Percentiles rank a stretch among this genome's conserved stretches.
Conservation (phyloP, 2,888 invertebrate species). For the Ischnus inquisitorius region DNA sequence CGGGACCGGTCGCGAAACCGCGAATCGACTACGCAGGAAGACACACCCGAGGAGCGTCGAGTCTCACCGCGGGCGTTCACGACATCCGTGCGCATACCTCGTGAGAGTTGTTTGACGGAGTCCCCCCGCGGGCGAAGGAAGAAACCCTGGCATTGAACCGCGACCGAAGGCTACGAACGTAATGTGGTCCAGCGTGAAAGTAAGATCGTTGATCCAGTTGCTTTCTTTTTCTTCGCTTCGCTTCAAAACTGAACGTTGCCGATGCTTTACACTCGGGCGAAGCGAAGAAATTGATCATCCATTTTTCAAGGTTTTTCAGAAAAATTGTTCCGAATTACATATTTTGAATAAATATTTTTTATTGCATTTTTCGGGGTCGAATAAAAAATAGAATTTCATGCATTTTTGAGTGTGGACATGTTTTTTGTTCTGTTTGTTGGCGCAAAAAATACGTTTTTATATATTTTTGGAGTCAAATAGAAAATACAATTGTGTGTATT, state of each 20-base stretch:
- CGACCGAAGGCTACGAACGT: slow-evolving; percentile 32
- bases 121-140: slow-evolving; percentile 11
- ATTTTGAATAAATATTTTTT: background rate
- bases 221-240: slow-evolving; percentile 55
- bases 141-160: slow-evolving; percentile 63
- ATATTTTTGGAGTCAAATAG: background rate
- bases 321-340: background rate
- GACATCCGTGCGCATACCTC: slow-evolving; percentile 9
- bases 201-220: slow-evolving; percentile 57
- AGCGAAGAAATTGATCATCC: background rate
- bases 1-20: slow-evolving; percentile 46
- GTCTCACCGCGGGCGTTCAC: slow-evolving; percentile 3
- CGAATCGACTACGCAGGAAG: slow-evolving; percentile 26
- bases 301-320: background rate
- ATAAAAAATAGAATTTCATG: background rate
- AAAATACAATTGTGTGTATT: background rate
- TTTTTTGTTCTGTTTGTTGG: no score
- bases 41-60: background rate
- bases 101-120: slow-evolving; percentile 16
- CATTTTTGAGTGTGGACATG: no score
- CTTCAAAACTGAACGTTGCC: background rate
- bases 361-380: background rate
- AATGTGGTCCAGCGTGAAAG: slow-evolving; percentile 43
- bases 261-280: background rate
- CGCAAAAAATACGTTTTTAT: no score